These are phyloP conservation scores for Siniperca undulata DNA, from an alignment of 2,797 vertebrate species.

Conservation along the genomic window DNA sequence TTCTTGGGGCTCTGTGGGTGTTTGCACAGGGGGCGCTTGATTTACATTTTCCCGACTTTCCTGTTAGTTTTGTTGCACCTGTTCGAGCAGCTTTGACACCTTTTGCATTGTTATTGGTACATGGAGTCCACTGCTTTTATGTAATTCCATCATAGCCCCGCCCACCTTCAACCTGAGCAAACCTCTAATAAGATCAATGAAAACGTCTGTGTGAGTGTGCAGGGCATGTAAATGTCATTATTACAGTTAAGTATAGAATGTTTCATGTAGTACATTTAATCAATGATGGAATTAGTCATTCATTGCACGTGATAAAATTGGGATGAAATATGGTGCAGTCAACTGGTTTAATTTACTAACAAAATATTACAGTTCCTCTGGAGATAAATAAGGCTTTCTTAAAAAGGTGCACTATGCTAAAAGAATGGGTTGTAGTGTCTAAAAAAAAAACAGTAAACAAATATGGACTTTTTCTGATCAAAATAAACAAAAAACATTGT, in stretches of 20 bases:
- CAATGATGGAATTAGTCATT: not conserved
- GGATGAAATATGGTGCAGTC: too few relatives aligned
- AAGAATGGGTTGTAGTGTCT: not conserved
- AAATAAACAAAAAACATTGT: too few relatives aligned
- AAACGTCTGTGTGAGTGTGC: too few relatives aligned
- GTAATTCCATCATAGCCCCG: too few relatives aligned
- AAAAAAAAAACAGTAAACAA: too few relatives aligned
- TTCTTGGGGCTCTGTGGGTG: not conserved
- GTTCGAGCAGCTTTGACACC: too few relatives aligned
- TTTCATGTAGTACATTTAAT: not conserved
- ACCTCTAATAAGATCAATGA: too few relatives aligned
- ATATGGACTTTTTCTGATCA: not conserved
- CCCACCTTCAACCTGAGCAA: too few relatives aligned
- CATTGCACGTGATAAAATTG: not conserved
- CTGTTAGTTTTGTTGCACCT: not conserved
- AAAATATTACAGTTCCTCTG: not conserved
- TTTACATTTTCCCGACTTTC: not conserved
- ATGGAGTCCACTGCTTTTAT: too few relatives aligned
- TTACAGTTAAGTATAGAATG: too few relatives aligned
- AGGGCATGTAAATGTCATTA: too few relatives aligned
- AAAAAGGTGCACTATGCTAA: not conserved
- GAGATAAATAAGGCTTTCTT: not conserved
- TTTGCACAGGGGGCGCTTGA: not conserved
- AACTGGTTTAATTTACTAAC: not conserved
- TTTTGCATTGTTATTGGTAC: too few relatives aligned